Percentiles rank a stretch among this genome's conserved stretches.
Evolutionary conservation across 2,113 vertebrate genomes (phyloP).

Genomic region (Muntiacus reevesi): DNA sequence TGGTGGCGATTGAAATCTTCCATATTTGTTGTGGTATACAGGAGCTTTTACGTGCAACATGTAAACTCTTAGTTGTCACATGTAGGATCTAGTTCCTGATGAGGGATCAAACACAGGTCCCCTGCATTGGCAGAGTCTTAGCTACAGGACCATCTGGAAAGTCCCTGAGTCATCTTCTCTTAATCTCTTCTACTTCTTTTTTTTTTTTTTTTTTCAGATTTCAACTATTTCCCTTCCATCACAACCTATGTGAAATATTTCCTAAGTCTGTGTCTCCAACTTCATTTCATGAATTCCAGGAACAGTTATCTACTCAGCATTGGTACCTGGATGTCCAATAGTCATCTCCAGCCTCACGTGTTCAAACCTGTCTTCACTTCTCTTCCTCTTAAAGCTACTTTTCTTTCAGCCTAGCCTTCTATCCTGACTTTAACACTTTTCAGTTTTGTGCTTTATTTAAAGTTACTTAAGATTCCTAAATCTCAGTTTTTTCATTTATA

Average conservation of each 20-base stretch:
- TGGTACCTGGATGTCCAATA: background rate
- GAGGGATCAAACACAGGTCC: background rate
- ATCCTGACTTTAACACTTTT: background rate
- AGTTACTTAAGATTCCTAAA: background rate
- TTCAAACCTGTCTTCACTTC: background rate
- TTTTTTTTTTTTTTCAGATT: background rate
- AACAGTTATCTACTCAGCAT: fast-evolving
- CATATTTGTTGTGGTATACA: fast-evolving
- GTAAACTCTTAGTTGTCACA: background rate
- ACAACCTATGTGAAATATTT: background rate
- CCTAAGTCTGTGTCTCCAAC: background rate
- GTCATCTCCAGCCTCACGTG: background rate
- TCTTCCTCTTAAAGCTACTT: background rate
- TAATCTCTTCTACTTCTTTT: background rate
- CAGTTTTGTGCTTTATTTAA: background rate
- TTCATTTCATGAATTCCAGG: background rate
- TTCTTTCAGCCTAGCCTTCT: background rate
- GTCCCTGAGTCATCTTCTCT: background rate
- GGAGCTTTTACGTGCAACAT: background rate
- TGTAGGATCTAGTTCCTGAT: background rate
- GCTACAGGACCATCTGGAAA: background rate
- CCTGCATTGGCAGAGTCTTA: background rate
- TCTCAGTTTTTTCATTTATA: slow-evolving; percentile 1
- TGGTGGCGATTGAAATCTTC: background rate
- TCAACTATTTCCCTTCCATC: background rate